These are phyloP conservation scores for Lobophora halterata DNA, from an alignment of 2,888 invertebrate species.

Conservation along the genomic window DNA sequence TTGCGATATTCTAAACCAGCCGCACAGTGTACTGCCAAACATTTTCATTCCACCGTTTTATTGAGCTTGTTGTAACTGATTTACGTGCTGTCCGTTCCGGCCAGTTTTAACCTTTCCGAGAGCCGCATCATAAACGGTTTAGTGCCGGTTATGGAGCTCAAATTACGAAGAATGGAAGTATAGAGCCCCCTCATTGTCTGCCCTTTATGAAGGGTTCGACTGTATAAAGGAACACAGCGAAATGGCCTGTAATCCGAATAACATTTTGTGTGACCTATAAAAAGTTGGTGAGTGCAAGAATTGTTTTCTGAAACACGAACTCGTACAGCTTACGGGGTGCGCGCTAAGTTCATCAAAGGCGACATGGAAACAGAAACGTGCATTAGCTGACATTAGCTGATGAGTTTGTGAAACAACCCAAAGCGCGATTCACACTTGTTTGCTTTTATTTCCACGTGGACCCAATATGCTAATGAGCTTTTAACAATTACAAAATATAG, in stretches of 20 bases:
- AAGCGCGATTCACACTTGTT: slow-evolving; percentile 15
- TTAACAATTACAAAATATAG: slow-evolving; percentile 1
- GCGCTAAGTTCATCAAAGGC: slow-evolving; percentile 19
- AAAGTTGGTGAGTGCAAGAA: slow-evolving; percentile 53
- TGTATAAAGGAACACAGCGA: slow-evolving; percentile 67
- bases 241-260: slow-evolving; percentile 69
- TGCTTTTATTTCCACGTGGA: slow-evolving; percentile 17
- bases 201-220: slow-evolving; percentile 68
- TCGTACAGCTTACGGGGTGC: slow-evolving; percentile 34
- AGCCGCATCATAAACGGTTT: slow-evolving; percentile 75
- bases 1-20: slow-evolving; percentile 36
- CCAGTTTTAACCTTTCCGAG: slow-evolving; percentile 69
- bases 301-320: slow-evolving; percentile 57
- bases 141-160: slow-evolving; percentile 69
- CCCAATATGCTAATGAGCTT: slow-evolving; percentile 19
- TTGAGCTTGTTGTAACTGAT: slow-evolving; percentile 58
- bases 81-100: slow-evolving; percentile 61
- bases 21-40: slow-evolving; percentile 42
- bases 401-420: slow-evolving; percentile 15
- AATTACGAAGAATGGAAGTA: slow-evolving; percentile 71
- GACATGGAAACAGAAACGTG: slow-evolving; percentile 10
- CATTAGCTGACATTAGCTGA: slow-evolving; percentile 25
- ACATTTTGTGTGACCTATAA: slow-evolving; percentile 72
- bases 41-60: slow-evolving; percentile 56
- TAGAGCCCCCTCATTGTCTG: slow-evolving; percentile 66